Percentiles rank a stretch among this genome's conserved stretches.
phyloP scores from a whole-genome alignment of 2,888 invertebrate species.

The Parthenolecanium corni region DNA sequence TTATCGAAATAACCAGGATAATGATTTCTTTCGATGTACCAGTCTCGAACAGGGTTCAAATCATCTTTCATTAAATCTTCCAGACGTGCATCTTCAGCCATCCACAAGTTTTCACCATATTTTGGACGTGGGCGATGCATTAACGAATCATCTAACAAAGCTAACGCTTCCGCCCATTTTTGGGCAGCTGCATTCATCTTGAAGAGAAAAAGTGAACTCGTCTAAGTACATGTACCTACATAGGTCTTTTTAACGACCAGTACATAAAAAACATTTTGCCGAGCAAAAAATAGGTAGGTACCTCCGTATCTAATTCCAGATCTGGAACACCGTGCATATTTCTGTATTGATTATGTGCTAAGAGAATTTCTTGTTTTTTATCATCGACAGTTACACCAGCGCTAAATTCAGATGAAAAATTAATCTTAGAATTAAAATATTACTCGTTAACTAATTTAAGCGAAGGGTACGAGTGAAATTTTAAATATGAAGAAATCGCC shows the following conservation, averaged over 20 bases:
- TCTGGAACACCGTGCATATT: slow-evolving; percentile 17
- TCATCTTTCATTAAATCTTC: neutral
- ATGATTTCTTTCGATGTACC: slow-evolving; percentile 1
- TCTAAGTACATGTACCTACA: neutral
- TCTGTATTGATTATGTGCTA: slow-evolving; percentile 24
- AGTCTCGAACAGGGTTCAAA: neutral
- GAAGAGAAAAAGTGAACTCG: neutral
- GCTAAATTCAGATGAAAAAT: too few relatives aligned
- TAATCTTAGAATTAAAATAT: too few relatives aligned
- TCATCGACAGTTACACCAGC: neutral
- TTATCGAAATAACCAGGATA: neutral
- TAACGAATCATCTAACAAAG: too few relatives aligned
- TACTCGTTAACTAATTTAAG: too few relatives aligned
- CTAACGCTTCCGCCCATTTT: slow-evolving; percentile 21
- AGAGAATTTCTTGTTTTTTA: neutral
- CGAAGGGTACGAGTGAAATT: too few relatives aligned
- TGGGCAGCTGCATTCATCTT: slow-evolving; percentile 23
- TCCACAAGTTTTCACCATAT: slow-evolving; percentile 39
- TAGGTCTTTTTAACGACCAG: neutral
- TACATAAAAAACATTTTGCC: neutral
- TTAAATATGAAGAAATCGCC: too few relatives aligned
- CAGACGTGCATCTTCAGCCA: neutral
- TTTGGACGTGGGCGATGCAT: too few relatives aligned
- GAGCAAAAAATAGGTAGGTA: neutral
- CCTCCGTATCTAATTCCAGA: slow-evolving; percentile 14